These are phyloP conservation scores for Sesia bembeciformis DNA, from an alignment of 2,888 invertebrate species.

Conservation along the genomic window DNA sequence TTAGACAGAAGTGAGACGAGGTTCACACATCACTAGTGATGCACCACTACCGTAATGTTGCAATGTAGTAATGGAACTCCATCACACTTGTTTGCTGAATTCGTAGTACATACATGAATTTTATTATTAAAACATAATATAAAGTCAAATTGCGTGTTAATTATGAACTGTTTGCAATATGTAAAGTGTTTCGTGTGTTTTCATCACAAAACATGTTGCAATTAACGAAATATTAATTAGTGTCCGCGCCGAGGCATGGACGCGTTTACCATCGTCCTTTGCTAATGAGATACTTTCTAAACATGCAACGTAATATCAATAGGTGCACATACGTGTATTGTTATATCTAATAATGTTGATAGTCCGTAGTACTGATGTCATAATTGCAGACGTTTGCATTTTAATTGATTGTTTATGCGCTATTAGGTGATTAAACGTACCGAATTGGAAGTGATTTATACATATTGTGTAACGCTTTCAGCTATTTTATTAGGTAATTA, in stretches of 20 bases:
- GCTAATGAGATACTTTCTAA: conserved; percentile 47
- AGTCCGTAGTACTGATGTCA: conserved; percentile 30
- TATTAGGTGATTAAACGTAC: not conserved
- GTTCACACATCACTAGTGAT: too few species aligned
- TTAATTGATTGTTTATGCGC: conserved; percentile 21
- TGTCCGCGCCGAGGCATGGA: conserved; percentile 3
- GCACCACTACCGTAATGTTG: too few species aligned
- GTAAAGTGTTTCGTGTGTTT: conserved; percentile 7
- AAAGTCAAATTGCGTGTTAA: too few species aligned
- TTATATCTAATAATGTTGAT: conserved; percentile 27
- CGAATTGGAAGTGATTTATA: not conserved
- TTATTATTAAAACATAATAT: too few species aligned
- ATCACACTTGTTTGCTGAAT: too few species aligned
- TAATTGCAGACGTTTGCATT: conserved; percentile 31
- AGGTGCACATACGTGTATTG: conserved; percentile 3
- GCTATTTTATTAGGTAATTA: not conserved
- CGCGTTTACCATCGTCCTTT: conserved; percentile 4
- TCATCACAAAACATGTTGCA: conserved; percentile 8
- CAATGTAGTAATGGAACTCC: too few species aligned
- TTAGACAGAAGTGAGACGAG: too few species aligned
- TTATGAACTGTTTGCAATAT: not conserved
- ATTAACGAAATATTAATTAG: conserved; percentile 9
- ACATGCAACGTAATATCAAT: conserved; percentile 36
- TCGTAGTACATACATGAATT: too few species aligned
- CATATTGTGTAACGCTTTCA: not conserved